Base-by-base conservation (phyloP, 2,888 invertebrate species). In the Buathra laborator region DNA sequence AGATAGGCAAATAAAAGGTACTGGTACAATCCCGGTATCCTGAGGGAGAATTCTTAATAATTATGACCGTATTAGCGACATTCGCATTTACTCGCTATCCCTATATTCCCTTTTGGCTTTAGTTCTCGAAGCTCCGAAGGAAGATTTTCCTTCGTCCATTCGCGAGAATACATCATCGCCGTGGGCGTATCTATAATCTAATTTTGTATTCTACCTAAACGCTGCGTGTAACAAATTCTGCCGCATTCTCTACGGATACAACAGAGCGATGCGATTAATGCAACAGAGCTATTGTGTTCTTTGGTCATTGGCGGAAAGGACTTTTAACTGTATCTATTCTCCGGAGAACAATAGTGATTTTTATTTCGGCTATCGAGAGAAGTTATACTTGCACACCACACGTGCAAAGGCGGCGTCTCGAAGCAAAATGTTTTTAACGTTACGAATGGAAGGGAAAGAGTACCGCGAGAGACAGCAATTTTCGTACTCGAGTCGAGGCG, bases 401-500 rank as follows among this genome's bases (percentile, higher is more conserved):
- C 16, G 66, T 16, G 16, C 16, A 66, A 66, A 16, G 5, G 1
- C 43, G 19, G 37, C 19, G 66, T 43, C 66, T 43, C 14, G 48
- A 53, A 76, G 66, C 51, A 19, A 37, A 76, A 76, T 76, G 66
- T 76, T 76, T 76, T 76, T 66, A n/a, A n/a, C 29, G 48, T n/a
- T 44, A 19, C 16, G 46, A 19, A 62, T 14, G 59, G 37, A 53
- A 72, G 56, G 48, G 62, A 59, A 44, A 81, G 68, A 24, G 62
- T 32, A 37, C 67, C 10, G 62, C 19, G 72, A 62, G 83, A 82
- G 70, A 75, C 75, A 56, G 82, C 79, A 82, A 83, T 83, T 83
- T 85, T 85, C 80, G 76, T 81, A 62, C 83, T 83, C 77, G 76
- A 67, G 37, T 74, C 67, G 64, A 72, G 67, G 59, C 53, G 72